phyloP scores from a whole-genome alignment of 2,797 vertebrate genomes.

The Protonibea diacanthus region DNA sequence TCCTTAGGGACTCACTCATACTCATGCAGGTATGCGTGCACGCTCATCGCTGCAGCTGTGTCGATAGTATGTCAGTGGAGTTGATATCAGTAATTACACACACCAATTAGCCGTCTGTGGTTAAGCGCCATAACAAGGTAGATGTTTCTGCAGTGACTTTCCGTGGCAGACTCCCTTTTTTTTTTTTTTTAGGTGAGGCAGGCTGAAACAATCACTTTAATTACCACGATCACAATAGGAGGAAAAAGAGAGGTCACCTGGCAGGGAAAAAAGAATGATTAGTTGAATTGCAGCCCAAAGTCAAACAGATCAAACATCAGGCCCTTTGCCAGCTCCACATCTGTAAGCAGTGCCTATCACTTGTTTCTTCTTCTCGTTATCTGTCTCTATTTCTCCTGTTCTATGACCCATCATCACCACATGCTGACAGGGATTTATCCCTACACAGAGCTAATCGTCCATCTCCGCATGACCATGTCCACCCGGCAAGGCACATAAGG shows the following conservation, averaged over 20 bases:
- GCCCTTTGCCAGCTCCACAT: constrained; percentile 61
- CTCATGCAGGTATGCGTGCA: constrained; percentile 35
- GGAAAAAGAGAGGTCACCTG: constrained; percentile 43
- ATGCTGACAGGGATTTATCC: constrained; percentile 55
- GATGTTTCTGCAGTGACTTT: constrained; percentile 41
- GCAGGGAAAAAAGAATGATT: constrained; percentile 42
- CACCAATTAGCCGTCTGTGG: constrained; percentile 52
- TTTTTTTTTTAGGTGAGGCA: constrained; percentile 46
- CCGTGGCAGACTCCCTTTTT: not conserved
- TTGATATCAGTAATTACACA: constrained; percentile 53
- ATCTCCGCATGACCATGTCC: constrained; percentile 35
- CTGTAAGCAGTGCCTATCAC: constrained; percentile 41
- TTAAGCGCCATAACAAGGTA: constrained; percentile 44
- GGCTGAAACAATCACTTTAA: constrained; percentile 70
- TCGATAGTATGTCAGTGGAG: constrained; percentile 20
- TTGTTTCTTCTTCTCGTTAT: constrained; percentile 38
- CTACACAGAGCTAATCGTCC: constrained; percentile 62
- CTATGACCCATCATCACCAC: constrained; percentile 18
- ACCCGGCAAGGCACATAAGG: constrained; percentile 28
- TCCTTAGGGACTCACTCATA: constrained; percentile 34
- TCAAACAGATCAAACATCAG: constrained; percentile 38
- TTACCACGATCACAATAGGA: constrained; percentile 48
- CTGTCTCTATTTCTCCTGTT: constrained; percentile 25
- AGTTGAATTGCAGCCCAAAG: constrained; percentile 35
- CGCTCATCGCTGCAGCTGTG: constrained; percentile 35